phyloP scores from a whole-genome alignment of 1,140 invertebrate genomes.

The Onthophagus taurus region DNA sequence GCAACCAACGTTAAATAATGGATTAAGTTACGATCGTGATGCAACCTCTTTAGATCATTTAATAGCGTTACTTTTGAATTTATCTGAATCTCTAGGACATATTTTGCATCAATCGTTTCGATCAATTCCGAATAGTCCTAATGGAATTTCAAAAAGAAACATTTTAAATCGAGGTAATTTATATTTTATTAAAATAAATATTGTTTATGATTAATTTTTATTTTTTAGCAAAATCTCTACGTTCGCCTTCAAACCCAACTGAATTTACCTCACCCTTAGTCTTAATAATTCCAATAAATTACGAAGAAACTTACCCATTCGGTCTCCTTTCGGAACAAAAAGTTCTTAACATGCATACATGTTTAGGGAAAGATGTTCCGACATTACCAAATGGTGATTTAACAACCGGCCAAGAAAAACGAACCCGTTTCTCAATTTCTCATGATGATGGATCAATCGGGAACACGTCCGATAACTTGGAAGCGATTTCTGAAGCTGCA shows the following conservation, averaged over 20 bases:
- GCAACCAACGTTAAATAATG: neutral
- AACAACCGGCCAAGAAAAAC: constrained; percentile 27
- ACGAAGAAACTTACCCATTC: constrained; percentile 47
- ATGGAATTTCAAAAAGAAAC: constrained; percentile 6
- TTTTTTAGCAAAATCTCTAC: constrained; percentile 3
- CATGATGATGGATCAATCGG: constrained; percentile 80
- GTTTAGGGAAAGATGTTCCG: neutral
- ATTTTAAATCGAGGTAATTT: constrained; percentile 4
- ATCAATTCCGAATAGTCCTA: constrained; percentile 11
- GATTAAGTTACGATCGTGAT: constrained; percentile 4
- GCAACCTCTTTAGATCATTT: constrained; percentile 7
- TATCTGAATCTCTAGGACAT: constrained; percentile 8
- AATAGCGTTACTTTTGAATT: constrained; percentile 5
- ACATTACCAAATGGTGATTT: constrained; percentile 17
- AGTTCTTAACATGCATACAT: constrained; percentile 37
- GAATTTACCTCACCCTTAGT: constrained; percentile 35
- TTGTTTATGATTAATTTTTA: constrained; percentile 2
- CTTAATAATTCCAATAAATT: constrained; percentile 56
- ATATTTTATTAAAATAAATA: neutral
- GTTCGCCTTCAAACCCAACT: constrained; percentile 1
- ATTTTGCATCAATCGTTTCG: neutral
- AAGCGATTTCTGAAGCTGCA: constrained; percentile 89
- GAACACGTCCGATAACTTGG: constrained; percentile 87
- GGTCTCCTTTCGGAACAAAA: constrained; percentile 66
- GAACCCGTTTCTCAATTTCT: constrained; percentile 67